Evolutionary conservation across 2,113 vertebrate species (phyloP).

Genomic region (Agelaius tricolor): DNA sequence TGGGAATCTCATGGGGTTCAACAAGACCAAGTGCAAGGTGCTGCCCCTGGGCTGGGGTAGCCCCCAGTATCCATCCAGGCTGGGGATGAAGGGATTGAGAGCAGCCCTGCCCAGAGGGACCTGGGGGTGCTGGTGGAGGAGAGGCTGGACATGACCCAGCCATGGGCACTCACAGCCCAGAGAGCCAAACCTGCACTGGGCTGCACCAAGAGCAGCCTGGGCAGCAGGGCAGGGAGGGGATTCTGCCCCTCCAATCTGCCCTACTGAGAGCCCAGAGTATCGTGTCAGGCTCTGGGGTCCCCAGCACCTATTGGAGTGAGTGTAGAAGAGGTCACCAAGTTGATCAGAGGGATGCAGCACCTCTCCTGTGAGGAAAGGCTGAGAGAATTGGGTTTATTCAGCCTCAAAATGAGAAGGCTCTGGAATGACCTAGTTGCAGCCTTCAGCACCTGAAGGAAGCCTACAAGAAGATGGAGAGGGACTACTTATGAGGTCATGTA

Average conservation of each 20-base stretch:
- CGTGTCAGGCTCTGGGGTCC: not conserved
- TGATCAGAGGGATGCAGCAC: not conserved
- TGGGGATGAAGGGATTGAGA: accelerated
- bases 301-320: not conserved
- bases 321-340: not conserved
- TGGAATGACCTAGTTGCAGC: accelerated
- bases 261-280: not conserved
- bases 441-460: not conserved
- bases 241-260: not conserved
- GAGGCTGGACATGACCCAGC: accelerated
- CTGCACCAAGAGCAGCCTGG: accelerated
- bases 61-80: accelerated
- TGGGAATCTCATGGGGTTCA: not conserved
- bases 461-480: no score
- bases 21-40: not conserved
- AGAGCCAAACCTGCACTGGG: not conserved
- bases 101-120: not conserved
- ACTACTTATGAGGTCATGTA: not conserved
- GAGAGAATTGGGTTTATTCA: not conserved
- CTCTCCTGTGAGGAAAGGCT: not conserved
- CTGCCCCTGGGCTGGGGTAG: not conserved
- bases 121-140: not conserved
- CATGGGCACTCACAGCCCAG: not conserved
- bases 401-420: not conserved
- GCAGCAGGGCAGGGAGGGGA: accelerated